Evolutionary conservation across 2,888 invertebrate genomes (phyloP), one percentile per base, ranked within the genome.

Genomic region (Sphaerophoria rueppellii): DNA sequence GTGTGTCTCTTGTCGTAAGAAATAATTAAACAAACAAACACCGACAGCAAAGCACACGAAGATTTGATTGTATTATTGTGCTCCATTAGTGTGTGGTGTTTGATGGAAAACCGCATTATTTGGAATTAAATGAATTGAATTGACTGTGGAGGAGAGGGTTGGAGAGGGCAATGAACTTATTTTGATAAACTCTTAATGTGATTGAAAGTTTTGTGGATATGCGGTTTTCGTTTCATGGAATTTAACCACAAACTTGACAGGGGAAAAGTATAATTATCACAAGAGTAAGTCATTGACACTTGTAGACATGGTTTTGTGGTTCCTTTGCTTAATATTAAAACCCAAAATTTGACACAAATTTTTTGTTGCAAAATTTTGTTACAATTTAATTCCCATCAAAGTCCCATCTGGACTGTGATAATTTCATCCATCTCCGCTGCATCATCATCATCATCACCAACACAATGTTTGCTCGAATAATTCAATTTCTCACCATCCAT

Each of bases 81-180:
- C 32, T 67, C 67, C 67, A 67, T 67, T 54, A 67, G 67, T 67
- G 54, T 67, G 67, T 67, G 67, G 67, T 54, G 9, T 54, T 67
- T 40, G 54, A 67, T 14, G 54, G 54, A 40, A 67, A 67, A 67
- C 67, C 67, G 32, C 67, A 67, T 54, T 67, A 24, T 24, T 24
- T 24, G 24, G 2, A 24, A 24, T 24, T 24, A 24, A 24, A 24
- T 24, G 24, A 24, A 67, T 32, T 40, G 52, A 67, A 67, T 32
- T 67, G 24, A 16, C 24, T 52, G 6, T 16, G 50, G 4, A 35
- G 14, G 37, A 40, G 34, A 6, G 37, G 24, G 24, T 24, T 11
- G 34, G 0, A 32, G 9, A 24, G n/a, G 6, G 4, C 43, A 32
- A 54, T 48, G 16, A 48, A 12, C 16, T 37, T 35, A 12, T 65